Evolutionary conservation across 2,888 invertebrate species (phyloP).

Genomic region (Heliconius charithonia): DNA sequence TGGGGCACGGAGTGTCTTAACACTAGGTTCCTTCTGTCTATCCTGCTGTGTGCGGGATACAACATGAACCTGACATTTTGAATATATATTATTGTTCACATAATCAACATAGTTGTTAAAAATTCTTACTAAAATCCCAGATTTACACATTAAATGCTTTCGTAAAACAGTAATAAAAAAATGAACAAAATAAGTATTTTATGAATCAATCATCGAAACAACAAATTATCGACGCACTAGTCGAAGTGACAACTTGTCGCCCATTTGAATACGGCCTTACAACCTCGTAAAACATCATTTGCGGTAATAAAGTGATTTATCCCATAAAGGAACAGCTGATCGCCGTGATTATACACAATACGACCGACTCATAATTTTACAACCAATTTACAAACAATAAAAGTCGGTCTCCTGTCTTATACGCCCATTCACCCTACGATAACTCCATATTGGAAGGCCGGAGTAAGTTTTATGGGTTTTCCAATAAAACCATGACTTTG

Average conservation of each 20-base stretch:
- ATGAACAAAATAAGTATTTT: neutral
- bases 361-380: constrained; percentile 83
- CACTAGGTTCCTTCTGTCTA: too few species aligned
- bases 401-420: constrained; percentile 81
- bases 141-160: neutral
- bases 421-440: constrained; percentile 79
- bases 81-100: neutral
- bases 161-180: constrained; percentile 32
- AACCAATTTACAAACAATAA: constrained; percentile 85
- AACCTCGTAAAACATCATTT: constrained; percentile 71
- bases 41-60: too few species aligned
- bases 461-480: constrained; percentile 76
- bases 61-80: neutral
- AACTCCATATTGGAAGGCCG: constrained; percentile 79
- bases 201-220: constrained; percentile 40
- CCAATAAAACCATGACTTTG: constrained; percentile 78
- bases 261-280: constrained; percentile 68
- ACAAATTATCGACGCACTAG: constrained; percentile 33
- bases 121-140: neutral
- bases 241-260: constrained; percentile 58
- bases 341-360: constrained; percentile 79
- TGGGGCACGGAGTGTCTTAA: too few species aligned
- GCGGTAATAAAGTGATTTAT: constrained; percentile 78
- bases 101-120: neutral
- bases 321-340: constrained; percentile 81